Percentiles rank a stretch among this genome's conserved stretches.
phyloP scores from a whole-genome alignment of 2,113 vertebrate species.

The Lepus europaeus region DNA sequence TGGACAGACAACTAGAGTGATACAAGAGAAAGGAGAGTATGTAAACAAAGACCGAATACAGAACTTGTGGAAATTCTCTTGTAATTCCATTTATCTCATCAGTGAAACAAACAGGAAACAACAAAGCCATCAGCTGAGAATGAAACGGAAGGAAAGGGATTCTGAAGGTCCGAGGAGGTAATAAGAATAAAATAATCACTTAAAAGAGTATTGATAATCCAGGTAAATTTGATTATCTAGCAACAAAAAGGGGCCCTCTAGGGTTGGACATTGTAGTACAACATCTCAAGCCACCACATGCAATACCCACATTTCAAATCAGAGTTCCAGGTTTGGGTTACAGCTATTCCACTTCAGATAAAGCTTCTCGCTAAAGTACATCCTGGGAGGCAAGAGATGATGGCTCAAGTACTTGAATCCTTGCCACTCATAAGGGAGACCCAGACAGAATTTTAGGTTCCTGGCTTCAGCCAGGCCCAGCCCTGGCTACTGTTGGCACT shows the following conservation, averaged over 20 bases:
- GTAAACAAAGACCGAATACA: background rate
- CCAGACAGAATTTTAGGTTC: too few relatives aligned
- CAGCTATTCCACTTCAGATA: too few relatives aligned
- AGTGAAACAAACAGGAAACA: conserved; percentile 38
- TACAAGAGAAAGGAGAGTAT: background rate
- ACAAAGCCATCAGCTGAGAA: background rate
- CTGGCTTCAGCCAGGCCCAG: too few relatives aligned
- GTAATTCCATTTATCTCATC: background rate
- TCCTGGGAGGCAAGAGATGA: too few relatives aligned
- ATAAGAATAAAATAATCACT: conserved; percentile 15
- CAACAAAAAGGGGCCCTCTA: background rate
- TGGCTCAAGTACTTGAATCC: too few relatives aligned
- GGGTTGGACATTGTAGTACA: too few relatives aligned
- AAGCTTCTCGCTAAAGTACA: too few relatives aligned
- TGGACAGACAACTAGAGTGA: background rate
- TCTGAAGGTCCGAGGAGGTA: background rate
- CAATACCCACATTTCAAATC: too few relatives aligned
- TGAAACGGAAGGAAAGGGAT: background rate
- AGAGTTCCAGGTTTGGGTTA: too few relatives aligned
- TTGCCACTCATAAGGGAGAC: too few relatives aligned
- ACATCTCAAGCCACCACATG: too few relatives aligned
- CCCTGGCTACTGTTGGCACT: too few relatives aligned
- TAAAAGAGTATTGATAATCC: background rate
- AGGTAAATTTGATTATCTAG: background rate
- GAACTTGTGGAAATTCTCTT: conserved; percentile 1